phyloP scores from a whole-genome alignment of 2,888 invertebrate species.

The Arrhopalites spinosus region DNA sequence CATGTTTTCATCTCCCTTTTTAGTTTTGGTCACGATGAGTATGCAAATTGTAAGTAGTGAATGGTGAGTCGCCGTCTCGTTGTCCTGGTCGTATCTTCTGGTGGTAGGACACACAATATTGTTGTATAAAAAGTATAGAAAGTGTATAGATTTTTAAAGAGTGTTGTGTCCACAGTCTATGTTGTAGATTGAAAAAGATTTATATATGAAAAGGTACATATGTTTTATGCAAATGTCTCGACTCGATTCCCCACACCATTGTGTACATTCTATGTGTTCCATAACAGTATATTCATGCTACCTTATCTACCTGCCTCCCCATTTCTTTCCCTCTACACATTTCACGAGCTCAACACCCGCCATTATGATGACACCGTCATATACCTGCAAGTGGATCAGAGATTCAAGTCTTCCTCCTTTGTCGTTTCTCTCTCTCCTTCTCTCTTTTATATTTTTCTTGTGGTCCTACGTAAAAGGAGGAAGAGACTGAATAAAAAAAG shows the following conservation, averaged over 20 bases:
- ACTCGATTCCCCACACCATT: slow-evolving; percentile 20
- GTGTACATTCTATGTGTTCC: not conserved
- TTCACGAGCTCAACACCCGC: too few relatives aligned
- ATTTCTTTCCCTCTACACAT: not conserved
- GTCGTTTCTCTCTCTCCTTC: not conserved
- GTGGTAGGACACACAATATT: not conserved
- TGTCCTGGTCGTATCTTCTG: not conserved
- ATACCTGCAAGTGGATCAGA: too few relatives aligned
- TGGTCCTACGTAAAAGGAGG: not conserved
- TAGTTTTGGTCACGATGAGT: not conserved
- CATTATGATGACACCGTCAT: not conserved
- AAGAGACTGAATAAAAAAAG: not conserved
- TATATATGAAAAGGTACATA: not conserved
- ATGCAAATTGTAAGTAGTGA: not conserved
- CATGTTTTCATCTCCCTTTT: slow-evolving; percentile 36
- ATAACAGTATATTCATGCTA: not conserved
- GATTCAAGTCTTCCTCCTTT: not conserved
- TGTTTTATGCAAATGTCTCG: slow-evolving; percentile 26
- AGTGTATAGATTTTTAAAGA: not conserved
- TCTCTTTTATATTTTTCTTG: not conserved
- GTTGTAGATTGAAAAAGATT: too few relatives aligned
- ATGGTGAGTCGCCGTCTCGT: not conserved
- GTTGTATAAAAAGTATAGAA: not conserved
- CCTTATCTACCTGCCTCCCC: not conserved
- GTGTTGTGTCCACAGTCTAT: not conserved